phyloP scores from a whole-genome alignment of 1,140 invertebrate species.

The Streblospio benedicti region DNA sequence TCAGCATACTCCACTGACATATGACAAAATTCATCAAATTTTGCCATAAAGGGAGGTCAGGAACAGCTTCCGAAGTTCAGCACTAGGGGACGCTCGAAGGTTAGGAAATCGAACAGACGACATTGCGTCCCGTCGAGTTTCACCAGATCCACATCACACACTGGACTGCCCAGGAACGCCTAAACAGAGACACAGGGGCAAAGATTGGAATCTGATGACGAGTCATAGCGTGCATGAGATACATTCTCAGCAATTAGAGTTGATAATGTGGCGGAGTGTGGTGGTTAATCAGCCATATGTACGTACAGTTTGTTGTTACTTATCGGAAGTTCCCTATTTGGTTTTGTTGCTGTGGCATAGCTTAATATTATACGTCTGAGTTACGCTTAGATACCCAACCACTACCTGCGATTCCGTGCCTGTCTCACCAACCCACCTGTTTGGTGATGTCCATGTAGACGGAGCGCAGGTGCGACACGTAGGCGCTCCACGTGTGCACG shows the following conservation, averaged over 20 bases:
- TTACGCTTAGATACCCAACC: too few relatives aligned
- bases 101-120: slow-evolving; percentile 21
- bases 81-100: slow-evolving; percentile 23
- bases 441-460: slow-evolving; percentile 4
- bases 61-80: slow-evolving; percentile 31
- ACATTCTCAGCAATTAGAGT: too few relatives aligned
- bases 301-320: not conserved
- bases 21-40: slow-evolving; percentile 21
- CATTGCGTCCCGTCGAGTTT: not conserved
- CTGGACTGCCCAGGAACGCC: not conserved
- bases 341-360: too few relatives aligned
- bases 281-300: too few relatives aligned
- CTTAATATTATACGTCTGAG: too few relatives aligned
- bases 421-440: too few relatives aligned
- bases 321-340: too few relatives aligned
- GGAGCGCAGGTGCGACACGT: not conserved
- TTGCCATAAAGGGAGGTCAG: slow-evolving; percentile 32
- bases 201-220: too few relatives aligned
- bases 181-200: too few relatives aligned
- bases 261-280: too few relatives aligned
- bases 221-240: too few relatives aligned
- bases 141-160: slow-evolving; percentile 1
- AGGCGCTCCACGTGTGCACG: not conserved
- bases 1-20: slow-evolving; percentile 20
- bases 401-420: too few relatives aligned